Conservation (phyloP, 2,113 vertebrate species). For the Myrmophylax atrothorax region DNA sequence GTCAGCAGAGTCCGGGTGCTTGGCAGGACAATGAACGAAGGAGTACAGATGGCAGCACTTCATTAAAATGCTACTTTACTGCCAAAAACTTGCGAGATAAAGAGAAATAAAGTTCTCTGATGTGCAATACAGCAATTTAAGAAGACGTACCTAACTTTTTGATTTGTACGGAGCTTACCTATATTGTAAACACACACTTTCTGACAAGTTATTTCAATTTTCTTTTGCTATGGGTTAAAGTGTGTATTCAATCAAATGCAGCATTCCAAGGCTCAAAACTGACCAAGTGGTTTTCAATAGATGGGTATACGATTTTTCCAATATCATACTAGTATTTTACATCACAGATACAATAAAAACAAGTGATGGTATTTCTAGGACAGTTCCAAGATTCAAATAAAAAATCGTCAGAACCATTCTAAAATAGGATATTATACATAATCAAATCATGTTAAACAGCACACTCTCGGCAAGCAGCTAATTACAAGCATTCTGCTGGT, state of each 20-base stretch:
- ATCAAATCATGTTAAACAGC: conserved; percentile 70
- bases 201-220: conserved; percentile 35
- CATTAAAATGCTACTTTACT: conserved; percentile 67
- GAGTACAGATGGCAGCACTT: conserved; percentile 55
- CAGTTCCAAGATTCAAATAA: conserved; percentile 68
- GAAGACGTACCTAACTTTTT: conserved; percentile 66
- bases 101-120: conserved; percentile 55
- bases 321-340: conserved; percentile 67
- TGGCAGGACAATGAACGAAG: conserved; percentile 24
- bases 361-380: conserved; percentile 59
- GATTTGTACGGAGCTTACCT: conserved; percentile 51
- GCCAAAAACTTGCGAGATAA: conserved; percentile 50
- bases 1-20: background rate
- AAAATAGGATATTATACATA: conserved; percentile 74
- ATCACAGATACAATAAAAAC: conserved; percentile 69
- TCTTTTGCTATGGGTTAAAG: conserved; percentile 48
- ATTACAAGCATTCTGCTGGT: conserved; percentile 79
- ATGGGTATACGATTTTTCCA: conserved; percentile 12
- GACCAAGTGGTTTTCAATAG: conserved; percentile 62
- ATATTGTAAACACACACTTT: conserved; percentile 64
- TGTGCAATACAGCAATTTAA: conserved; percentile 71
- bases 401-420: conserved; percentile 73
- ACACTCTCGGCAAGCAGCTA: conserved; percentile 73
- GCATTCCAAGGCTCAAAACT: conserved; percentile 73
- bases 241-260: conserved; percentile 57